Conservation (phyloP, 2,113 vertebrate genomes). For the Spizaetus ornatus region DNA sequence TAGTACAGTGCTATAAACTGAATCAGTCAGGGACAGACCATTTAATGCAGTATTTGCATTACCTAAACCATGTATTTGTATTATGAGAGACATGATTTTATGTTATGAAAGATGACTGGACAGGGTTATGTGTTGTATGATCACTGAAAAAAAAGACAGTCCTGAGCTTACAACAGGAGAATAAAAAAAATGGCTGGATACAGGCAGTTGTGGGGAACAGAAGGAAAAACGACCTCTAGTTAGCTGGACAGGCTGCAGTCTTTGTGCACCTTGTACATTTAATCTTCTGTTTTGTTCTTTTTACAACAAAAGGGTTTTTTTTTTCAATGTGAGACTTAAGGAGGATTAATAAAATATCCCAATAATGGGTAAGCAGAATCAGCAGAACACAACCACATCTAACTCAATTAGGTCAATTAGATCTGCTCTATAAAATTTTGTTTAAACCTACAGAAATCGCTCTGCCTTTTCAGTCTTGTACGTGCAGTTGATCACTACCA, state of each 20-base stretch:
- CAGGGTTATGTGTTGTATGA: neutral
- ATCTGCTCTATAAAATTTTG: neutral
- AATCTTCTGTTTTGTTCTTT: neutral
- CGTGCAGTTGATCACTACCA: neutral
- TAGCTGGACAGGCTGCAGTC: neutral
- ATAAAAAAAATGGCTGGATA: neutral
- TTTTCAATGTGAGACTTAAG: neutral
- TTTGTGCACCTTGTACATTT: neutral
- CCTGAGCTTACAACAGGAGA: neutral
- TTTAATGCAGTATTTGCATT: neutral
- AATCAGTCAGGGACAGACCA: neutral
- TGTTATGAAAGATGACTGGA: neutral
- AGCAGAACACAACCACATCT: neutral
- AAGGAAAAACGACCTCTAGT: neutral
- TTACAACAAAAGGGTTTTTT: accelerated
- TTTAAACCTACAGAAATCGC: neutral
- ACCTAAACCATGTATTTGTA: neutral
- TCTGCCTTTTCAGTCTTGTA: neutral
- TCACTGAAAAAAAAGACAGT: neutral
- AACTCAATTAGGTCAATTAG: neutral
- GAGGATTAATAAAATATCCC: neutral
- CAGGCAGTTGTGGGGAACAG: neutral
- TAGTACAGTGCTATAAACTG: neutral
- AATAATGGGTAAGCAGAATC: neutral
- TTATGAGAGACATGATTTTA: neutral